These are phyloP conservation scores for Bufo bufo DNA, from an alignment of 2,113 vertebrate genomes.

Conservation along the genomic window DNA sequence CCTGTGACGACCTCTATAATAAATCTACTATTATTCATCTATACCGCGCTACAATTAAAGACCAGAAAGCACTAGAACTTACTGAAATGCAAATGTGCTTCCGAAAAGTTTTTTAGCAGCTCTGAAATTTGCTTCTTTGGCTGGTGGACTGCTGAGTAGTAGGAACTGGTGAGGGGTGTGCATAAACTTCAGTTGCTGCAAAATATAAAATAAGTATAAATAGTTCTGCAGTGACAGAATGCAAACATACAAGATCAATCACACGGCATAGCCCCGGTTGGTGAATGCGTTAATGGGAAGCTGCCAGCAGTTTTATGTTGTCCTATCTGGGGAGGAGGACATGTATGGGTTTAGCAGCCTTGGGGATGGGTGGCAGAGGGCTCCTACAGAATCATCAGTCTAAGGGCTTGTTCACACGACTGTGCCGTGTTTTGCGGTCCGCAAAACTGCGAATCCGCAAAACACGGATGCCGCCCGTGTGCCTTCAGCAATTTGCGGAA, in stretches of 20 bases:
- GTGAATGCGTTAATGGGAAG: not conserved
- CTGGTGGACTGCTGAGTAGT: slow-evolving; percentile 91
- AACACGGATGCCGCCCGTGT: too few relatives aligned
- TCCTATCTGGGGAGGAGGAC: too few relatives aligned
- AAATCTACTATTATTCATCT: not conserved
- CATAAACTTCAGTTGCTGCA: slow-evolving; percentile 92
- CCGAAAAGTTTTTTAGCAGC: slow-evolving; percentile 89
- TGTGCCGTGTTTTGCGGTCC: too few relatives aligned
- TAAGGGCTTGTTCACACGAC: too few relatives aligned
- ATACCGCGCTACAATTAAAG: not conserved
- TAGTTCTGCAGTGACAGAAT: not conserved
- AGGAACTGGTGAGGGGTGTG: slow-evolving; percentile 91
- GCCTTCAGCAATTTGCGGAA: too few relatives aligned
- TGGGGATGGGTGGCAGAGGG: too few relatives aligned
- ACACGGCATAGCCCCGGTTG: not conserved
- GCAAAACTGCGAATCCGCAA: too few relatives aligned
- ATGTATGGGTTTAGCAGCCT: too few relatives aligned
- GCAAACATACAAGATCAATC: not conserved
- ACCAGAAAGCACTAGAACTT: slow-evolving; percentile 64
- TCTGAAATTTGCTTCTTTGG: slow-evolving; percentile 94
- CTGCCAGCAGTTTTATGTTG: too few relatives aligned
- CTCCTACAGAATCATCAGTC: too few relatives aligned
- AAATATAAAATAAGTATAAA: slow-evolving; percentile 58
- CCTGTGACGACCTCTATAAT: not conserved
- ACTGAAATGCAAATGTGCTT: slow-evolving; percentile 94